These are phyloP conservation scores for Pygoscelis antarcticus DNA, from an alignment of 2,113 vertebrate genomes.

Conservation along the genomic window DNA sequence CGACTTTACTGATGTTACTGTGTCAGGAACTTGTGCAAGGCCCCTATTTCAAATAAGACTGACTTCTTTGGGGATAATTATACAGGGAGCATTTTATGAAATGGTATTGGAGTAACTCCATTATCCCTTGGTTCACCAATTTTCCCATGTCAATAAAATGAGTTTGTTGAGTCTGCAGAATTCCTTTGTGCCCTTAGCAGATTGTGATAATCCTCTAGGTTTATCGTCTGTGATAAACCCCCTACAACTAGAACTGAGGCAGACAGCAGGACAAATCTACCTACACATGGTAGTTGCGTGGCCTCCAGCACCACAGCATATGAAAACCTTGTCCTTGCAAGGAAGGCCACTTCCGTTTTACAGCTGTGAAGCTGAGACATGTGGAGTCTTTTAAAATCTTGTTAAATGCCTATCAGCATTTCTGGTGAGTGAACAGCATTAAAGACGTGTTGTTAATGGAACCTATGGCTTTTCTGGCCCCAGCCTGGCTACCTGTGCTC, in stretches of 20 bases:
- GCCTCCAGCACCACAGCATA: background rate
- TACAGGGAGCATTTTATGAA: background rate
- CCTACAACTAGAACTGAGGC: background rate
- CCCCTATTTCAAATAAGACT: background rate
- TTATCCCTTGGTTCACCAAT: background rate
- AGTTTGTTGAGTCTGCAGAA: background rate
- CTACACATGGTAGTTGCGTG: conserved; percentile 31
- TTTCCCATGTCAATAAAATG: background rate
- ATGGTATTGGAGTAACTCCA: background rate
- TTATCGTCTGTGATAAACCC: background rate
- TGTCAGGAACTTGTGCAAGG: background rate
- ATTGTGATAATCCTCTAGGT: background rate
- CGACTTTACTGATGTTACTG: background rate
- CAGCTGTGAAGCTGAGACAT: conserved; percentile 29
- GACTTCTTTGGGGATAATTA: background rate
- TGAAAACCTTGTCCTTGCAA: conserved; percentile 5
- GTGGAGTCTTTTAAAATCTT: conserved; percentile 39
- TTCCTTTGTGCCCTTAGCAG: background rate
- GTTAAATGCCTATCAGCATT: background rate
- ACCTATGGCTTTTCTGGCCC: background rate
- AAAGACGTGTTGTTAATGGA: background rate
- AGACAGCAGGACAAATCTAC: background rate
- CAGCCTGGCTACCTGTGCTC: background rate
- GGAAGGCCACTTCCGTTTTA: conserved; percentile 1
- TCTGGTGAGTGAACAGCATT: background rate